These are phyloP conservation scores for Melanophora roralis DNA, from an alignment of 2,888 invertebrate genomes.

Conservation along the genomic window DNA sequence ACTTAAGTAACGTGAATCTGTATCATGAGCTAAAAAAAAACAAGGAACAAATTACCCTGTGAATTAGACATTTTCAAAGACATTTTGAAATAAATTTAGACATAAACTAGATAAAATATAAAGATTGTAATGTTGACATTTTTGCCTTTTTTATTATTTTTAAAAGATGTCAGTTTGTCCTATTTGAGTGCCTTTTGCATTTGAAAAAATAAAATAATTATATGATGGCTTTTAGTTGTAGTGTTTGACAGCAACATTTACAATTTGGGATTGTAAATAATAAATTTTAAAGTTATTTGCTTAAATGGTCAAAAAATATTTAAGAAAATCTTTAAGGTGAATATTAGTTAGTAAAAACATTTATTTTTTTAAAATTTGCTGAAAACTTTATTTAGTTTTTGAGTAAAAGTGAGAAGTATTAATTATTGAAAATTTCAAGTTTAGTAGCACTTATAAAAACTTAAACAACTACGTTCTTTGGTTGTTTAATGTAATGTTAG, in stretches of 20 bases:
- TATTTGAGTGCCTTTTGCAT: background rate
- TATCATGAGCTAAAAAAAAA: conserved; percentile 82
- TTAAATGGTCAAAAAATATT: background rate
- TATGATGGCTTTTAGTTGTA: background rate
- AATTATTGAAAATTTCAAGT: no score
- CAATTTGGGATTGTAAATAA: conserved; percentile 35
- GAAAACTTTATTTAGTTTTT: no score
- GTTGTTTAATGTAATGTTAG: no score
- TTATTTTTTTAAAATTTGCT: no score
- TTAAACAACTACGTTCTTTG: no score
- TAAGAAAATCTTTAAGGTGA: no score
- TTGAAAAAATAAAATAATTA: background rate
- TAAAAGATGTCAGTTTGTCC: background rate
- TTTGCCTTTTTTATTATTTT: background rate
- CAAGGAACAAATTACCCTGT: conserved; percentile 34
- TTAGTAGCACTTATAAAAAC: no score
- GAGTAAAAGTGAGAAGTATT: no score
- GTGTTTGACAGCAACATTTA: conserved; percentile 33
- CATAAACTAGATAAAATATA: conserved; percentile 16
- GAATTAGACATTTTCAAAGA: conserved; percentile 32
- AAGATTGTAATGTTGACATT: background rate
- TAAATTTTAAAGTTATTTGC: background rate
- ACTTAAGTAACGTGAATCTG: conserved; percentile 87
- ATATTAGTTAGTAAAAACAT: no score
- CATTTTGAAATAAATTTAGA: conserved; percentile 49